Conservation (phyloP, 2,888 invertebrate genomes). For the Tetropium fuscum region DNA sequence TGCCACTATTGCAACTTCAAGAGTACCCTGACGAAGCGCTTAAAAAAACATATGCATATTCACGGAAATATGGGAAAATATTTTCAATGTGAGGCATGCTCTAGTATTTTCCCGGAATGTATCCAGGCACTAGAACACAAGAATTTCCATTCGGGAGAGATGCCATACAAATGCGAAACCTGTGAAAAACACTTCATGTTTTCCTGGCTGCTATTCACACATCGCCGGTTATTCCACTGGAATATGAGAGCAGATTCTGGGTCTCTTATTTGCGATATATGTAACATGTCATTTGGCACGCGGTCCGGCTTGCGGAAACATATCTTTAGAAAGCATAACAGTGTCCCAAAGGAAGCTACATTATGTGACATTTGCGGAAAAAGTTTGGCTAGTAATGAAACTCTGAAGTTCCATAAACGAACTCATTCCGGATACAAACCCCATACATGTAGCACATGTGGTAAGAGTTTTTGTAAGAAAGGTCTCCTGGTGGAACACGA, state of each 20-base stretch:
- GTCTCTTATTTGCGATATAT: slow-evolving; percentile 36
- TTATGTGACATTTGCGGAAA: slow-evolving; percentile 63
- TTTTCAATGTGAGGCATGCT: slow-evolving; percentile 42
- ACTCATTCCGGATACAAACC: slow-evolving; percentile 55
- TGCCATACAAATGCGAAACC: slow-evolving; percentile 62
- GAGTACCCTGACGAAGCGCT: slow-evolving; percentile 43
- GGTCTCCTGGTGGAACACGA: slow-evolving; percentile 55
- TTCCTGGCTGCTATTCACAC: slow-evolving; percentile 63
- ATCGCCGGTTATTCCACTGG: slow-evolving; percentile 56
- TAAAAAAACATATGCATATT: slow-evolving; percentile 46
- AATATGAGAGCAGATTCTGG: slow-evolving; percentile 20
- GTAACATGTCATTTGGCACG: slow-evolving; percentile 47
- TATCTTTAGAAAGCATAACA: slow-evolving; percentile 46
- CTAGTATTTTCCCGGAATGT: slow-evolving; percentile 39
- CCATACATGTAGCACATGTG: slow-evolving; percentile 54
- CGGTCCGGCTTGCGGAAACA: slow-evolving; percentile 48
- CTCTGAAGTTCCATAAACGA: slow-evolving; percentile 55
- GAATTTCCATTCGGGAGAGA: slow-evolving; percentile 58
- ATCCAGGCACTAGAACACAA: slow-evolving; percentile 54
- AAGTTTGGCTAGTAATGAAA: slow-evolving; percentile 54
- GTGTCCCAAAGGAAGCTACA: slow-evolving; percentile 41
- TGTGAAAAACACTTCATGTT: slow-evolving; percentile 64
- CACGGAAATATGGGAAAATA: slow-evolving; percentile 37
- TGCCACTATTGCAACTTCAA: slow-evolving; percentile 59
- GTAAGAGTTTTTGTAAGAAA: slow-evolving; percentile 68